phyloP scores from a whole-genome alignment of 2,113 vertebrate genomes.

The Hippocampus barbouri region DNA sequence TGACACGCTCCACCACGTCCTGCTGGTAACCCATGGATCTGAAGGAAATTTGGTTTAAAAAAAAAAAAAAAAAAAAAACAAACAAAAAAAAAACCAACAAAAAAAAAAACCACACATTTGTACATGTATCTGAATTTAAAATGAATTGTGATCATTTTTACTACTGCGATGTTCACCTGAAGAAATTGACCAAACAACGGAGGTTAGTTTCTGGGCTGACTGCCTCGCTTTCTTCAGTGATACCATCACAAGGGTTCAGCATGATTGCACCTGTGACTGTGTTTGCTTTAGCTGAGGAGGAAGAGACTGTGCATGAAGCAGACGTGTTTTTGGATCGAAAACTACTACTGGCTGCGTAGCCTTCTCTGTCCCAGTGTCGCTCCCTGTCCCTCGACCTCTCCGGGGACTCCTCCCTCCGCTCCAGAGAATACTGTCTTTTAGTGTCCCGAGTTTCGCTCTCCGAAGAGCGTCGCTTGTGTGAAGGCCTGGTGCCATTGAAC shows the following conservation, averaged over 20 bases:
- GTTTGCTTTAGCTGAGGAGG: constrained; percentile 50
- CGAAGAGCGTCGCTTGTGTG: constrained; percentile 88
- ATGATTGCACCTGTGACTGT: constrained; percentile 42
- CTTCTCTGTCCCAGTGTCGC: constrained; percentile 64
- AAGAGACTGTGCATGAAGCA: constrained; percentile 39
- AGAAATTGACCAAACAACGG: constrained; percentile 94
- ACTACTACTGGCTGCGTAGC: constrained; percentile 43
- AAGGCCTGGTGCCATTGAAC: constrained; percentile 75
- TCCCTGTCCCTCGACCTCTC: constrained; percentile 58
- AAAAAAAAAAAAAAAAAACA: no score
- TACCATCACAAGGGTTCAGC: constrained; percentile 56
- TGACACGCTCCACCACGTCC: constrained; percentile 88
- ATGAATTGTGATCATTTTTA: neutral
- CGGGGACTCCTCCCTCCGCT: constrained; percentile 70
- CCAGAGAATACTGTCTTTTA: constrained; percentile 89
- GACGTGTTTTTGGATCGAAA: constrained; percentile 56
- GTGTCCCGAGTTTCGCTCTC: constrained; percentile 86
- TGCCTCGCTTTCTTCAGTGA: constrained; percentile 66
- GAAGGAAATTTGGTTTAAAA: constrained; percentile 3
- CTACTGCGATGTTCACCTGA: constrained; percentile 66
- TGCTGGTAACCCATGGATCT: constrained; percentile 93
- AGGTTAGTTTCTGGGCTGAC: constrained; percentile 90
- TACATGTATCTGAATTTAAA: neutral
- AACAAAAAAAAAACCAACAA: no score
- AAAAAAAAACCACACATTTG: no score